Evolutionary conservation across 2,113 vertebrate species (phyloP), one percentile per base, ranked within the genome.

Genomic region (Halichoeres trimaculatus): DNA sequence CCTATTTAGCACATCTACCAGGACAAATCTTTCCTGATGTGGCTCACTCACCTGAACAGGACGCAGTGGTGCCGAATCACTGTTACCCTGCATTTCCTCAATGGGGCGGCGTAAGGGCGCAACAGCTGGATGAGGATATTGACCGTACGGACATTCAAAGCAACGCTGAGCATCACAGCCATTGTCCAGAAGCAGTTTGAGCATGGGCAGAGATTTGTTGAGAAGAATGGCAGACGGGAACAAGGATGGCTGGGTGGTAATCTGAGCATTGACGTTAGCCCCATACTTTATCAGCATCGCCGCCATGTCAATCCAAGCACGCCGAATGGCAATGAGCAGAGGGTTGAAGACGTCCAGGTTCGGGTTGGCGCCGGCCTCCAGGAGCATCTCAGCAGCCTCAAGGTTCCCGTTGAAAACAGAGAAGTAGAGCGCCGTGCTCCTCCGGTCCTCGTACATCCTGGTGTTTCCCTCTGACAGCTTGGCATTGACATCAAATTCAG

Each of bases 181-280:
- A 1, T 95, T 85, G 85, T 96, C 96, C 88, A 98, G 92, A 63
- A 98, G 91, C 54, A 94, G 95, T 66, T 97, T 96, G 62, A 98
- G 89, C 88, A 97, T 73, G 0, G 90, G 78, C 53, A 95, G 91
- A 81, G 91, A 94, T 86, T 96, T 95, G 5, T 93, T 89, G 80
- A 98, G 96, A 94, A 97, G 95, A 74, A 98, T 91, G 30, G 95
- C 94, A 13, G 95, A 95, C 0, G 96, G 96, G 88, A 98, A 98
- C 23, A 92, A 60, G 3, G 95, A 96, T 2, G 94, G 95, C 58
- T 95, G 95, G 8, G 93, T 94, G 69, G 94, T 83, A 66, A 98
- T 91, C 61, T 93, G 94, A 52, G 93, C 93, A 34, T 96, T 90
- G 45, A 95, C 93, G 26, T 98, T 78, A 35, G 96, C 97, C 2